phyloP scores from a whole-genome alignment of 2,113 vertebrate species.

The Malurus alboscapulatus region DNA sequence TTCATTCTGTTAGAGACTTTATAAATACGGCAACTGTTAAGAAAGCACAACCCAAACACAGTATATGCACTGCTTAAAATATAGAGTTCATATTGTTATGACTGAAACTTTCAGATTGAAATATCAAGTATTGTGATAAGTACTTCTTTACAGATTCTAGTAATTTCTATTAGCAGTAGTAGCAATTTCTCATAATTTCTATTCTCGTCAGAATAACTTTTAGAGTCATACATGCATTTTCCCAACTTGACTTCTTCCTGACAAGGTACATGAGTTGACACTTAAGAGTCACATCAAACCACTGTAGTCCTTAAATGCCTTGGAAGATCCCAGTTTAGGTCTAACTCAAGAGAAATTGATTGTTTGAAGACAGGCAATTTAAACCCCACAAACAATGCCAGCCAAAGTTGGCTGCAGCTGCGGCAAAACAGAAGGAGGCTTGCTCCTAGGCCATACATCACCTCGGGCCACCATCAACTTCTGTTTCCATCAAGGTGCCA shows the following conservation, averaged over 20 bases:
- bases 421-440: not conserved
- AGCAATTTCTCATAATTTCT: not conserved
- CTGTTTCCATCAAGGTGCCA: not conserved
- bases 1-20: not conserved
- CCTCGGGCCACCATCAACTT: not conserved
- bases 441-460: not conserved
- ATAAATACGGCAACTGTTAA: not conserved
- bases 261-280: not conserved
- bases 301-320: not conserved
- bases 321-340: not conserved
- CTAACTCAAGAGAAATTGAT: not conserved
- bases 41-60: not conserved
- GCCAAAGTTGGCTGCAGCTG: not conserved
- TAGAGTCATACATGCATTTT: not conserved
- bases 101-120: not conserved
- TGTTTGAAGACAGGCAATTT: rapidly evolving
- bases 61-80: not conserved
- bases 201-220: not conserved
- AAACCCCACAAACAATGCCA: not conserved
- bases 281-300: not conserved
- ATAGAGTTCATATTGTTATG: not conserved
- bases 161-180: not conserved
- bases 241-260: not conserved
- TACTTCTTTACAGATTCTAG: not conserved
- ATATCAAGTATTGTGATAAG: not conserved